Base-by-base conservation (phyloP, 2,113 vertebrate species). In the Eurypyga helias region DNA sequence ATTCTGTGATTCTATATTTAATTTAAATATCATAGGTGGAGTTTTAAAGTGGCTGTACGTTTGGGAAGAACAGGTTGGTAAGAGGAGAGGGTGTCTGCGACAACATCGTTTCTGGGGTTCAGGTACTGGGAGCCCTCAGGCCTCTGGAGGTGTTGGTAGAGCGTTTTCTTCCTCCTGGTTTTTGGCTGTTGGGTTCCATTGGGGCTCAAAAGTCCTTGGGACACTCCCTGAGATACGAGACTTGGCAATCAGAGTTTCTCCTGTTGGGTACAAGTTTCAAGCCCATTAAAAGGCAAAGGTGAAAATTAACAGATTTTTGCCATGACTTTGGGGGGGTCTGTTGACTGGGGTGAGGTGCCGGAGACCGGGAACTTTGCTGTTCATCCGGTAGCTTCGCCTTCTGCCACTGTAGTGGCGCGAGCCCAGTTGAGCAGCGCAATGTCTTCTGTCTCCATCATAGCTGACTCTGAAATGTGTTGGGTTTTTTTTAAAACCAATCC, bases 21-120 rank as follows among this genome's bases (percentile, higher is more conserved):
- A 33, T 18, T 43, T 43, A 24, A 34, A 61, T n/a, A 14, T 16
- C 13, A 21, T 13, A 21, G 46, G 0, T 29, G 12, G 26, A 8
- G 17, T 18, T 48, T 15, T n/a, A 1, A 65, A 26, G 45, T 23
- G 48, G 23, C 55, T 38, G 28, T 41, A 26, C 2, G 3, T 28
- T 61, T 15, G 16, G n/a, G 60, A 36, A 33, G 60, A 61, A 16
- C 21, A 29, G 38, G 14, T 54, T 12, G 15, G 41, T 19, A 54
- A 36, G 10, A n/a, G 25, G 78, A 21, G 34, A 45, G 14, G 7
- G n/a, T 4, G 29, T 43, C 29, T 33, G 46, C 29, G 72, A 26
- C 18, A 16, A 1, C 1, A 7, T 11, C 1, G 3, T 31, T 31
- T 46, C 36, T 58, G 19, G 64, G 26, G 34, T 6, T 20, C 41